Evolutionary conservation across 2,888 invertebrate species (phyloP), one percentile per base, ranked within the genome.

Genomic region (Drosophila anomelani): DNA sequence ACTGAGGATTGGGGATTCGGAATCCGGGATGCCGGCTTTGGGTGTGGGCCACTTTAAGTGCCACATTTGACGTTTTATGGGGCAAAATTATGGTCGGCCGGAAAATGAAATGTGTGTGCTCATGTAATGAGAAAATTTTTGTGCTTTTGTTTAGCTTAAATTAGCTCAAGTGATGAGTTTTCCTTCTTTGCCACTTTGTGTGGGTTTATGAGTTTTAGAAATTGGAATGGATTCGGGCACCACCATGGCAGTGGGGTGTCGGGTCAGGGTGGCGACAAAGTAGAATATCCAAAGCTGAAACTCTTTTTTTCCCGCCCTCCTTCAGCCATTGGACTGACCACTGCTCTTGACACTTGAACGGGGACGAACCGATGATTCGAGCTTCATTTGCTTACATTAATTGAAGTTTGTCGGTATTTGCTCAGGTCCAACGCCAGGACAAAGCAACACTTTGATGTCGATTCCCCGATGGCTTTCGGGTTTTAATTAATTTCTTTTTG

Each of bases 11-110:
- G 36, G 38, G 69, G 75, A 51, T 17, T 34, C 36, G 2, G 15
- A 39, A 26, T 13, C 20, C 15, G 17, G 32, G 44, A 41, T 39
- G 9, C 39, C n/a, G 17, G 29, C n/a, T 17, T 15, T 62, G 63
- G 72, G 76, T 81, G 85, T 85, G 83, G 85, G 80, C 81, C 83
- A 73, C 83, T 85, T 84, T 85, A 83, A 84, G 85, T 85, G 83
- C 75, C 78, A 83, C 85, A 85, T 84, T 84, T 84, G 83, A 84
- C 81, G 73, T 84, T 84, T 84, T 85, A 84, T 81, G 85, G 81
- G 55, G 44, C 26, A 77, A 76, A 77, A 76, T 76, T 79, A 72
- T 72, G 71, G 61, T 58, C 43, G 43, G 66, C 56, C 39, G 55
- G 68, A 58, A 78, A 75, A 76, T 81, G 85, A 85, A 78, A 82